A percentile compares a stretch with the other conserved stretches of the same genome.
phyloP scores from a whole-genome alignment of 2,113 vertebrate genomes.

The Crypturellus undulatus region DNA sequence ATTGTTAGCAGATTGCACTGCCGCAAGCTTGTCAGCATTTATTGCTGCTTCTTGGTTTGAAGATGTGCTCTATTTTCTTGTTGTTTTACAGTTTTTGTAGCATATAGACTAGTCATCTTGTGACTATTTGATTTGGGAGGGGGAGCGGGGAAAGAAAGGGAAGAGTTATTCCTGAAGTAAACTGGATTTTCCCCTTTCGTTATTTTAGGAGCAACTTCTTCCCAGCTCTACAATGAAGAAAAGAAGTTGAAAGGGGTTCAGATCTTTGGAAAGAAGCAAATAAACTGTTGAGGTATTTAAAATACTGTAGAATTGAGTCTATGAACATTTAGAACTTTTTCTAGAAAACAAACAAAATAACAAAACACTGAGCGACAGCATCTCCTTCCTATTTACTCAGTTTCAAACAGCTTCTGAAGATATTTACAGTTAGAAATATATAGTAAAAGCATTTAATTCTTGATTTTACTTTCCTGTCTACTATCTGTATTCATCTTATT shows the following conservation, averaged over 20 bases:
- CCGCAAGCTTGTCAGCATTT: constrained; percentile 12
- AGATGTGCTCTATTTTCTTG: background rate
- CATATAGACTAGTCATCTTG: background rate
- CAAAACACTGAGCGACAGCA: background rate
- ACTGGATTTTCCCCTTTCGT: constrained; percentile 9
- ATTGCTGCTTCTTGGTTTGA: background rate
- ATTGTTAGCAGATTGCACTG: constrained; percentile 27
- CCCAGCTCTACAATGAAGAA: constrained; percentile 34
- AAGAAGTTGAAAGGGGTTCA: constrained; percentile 50
- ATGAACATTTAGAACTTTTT: background rate
- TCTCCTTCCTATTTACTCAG: background rate
- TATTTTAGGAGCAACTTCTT: constrained; percentile 57
- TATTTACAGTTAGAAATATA: background rate
- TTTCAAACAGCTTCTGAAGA: background rate
- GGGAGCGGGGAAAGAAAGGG: background rate
- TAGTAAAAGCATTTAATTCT: background rate
- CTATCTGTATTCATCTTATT: background rate
- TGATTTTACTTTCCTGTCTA: background rate
- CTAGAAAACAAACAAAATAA: background rate
- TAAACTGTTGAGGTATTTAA: constrained; percentile 24
- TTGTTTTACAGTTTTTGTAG: background rate
- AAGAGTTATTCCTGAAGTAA: background rate
- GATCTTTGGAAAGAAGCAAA: constrained; percentile 30
- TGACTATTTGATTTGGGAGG: background rate
- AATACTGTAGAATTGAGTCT: background rate